Evolutionary conservation across 2,888 invertebrate species (phyloP).

Genomic region (Cerastis rubricosa): DNA sequence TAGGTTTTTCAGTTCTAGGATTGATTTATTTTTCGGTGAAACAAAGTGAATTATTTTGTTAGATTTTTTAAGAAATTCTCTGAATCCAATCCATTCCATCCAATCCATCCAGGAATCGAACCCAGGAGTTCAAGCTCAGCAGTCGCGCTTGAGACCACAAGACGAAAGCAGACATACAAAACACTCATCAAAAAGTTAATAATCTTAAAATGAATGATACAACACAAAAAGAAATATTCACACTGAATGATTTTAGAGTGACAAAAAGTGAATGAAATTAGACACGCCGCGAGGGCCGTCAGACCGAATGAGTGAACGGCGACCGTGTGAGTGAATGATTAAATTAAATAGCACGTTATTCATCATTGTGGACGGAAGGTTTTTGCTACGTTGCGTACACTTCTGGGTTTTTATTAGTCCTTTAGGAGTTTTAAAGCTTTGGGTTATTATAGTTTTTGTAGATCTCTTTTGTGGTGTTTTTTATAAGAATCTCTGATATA

Average conservation of each 20-base stretch:
- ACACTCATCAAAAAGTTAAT: neutral
- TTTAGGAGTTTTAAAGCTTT: conserved; percentile 16
- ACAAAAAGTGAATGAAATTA: conserved; percentile 58
- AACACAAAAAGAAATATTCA: conserved; percentile 36
- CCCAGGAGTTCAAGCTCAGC: neutral
- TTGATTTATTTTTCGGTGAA: neutral
- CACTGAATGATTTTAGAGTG: conserved; percentile 46
- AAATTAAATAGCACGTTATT: conserved; percentile 64
- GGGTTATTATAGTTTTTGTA: conserved; percentile 3
- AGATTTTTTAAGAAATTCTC: neutral
- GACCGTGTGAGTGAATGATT: conserved; percentile 65
- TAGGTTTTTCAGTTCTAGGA: neutral
- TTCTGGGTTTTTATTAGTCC: conserved; percentile 28
- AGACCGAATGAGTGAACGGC: conserved; percentile 59
- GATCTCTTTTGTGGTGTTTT: neutral
- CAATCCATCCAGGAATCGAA: too few species aligned
- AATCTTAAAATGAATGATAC: conserved; percentile 24
- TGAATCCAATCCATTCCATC: too few species aligned
- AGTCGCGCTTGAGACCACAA: neutral
- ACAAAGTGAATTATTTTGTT: neutral
- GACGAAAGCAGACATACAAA: neutral
- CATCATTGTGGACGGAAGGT: conserved; percentile 44
- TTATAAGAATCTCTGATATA: neutral
- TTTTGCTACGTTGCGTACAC: conserved; percentile 42
- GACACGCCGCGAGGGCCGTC: conserved; percentile 46